Evolutionary conservation across 1,140 invertebrate genomes (phyloP).

Genomic region (Drosophila arawakana): DNA sequence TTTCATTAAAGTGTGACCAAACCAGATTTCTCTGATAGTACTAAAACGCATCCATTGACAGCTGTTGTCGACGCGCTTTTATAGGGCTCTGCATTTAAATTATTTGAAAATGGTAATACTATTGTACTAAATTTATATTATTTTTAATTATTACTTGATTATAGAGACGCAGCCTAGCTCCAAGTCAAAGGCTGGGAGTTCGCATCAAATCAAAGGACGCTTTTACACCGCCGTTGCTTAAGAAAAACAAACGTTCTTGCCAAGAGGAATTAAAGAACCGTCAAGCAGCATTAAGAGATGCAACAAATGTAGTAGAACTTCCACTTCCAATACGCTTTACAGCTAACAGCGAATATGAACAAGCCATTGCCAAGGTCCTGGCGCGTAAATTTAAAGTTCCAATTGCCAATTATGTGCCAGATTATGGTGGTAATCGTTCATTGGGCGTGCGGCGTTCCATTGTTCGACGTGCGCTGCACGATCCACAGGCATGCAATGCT

Average conservation of each 20-base stretch:
- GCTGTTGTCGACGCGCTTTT: slow-evolving; percentile 27
- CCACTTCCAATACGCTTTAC: slow-evolving; percentile 57
- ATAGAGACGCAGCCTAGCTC: slow-evolving; percentile 76
- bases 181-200: slow-evolving; percentile 64
- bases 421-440: slow-evolving; percentile 86
- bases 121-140: neutral
- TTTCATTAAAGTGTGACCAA: slow-evolving; percentile 1
- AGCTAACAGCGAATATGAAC: slow-evolving; percentile 86
- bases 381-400: slow-evolving; percentile 98
- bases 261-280: slow-evolving; percentile 59
- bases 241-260: slow-evolving; percentile 71
- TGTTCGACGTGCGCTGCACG: slow-evolving; percentile 92
- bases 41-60: slow-evolving; percentile 1
- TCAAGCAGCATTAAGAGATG: slow-evolving; percentile 39
- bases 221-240: slow-evolving; percentile 70
- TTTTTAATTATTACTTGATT: neutral
- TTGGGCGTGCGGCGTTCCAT: slow-evolving; percentile 91
- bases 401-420: slow-evolving; percentile 94
- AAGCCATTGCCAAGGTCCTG: slow-evolving; percentile 91
- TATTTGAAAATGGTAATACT: slow-evolving; percentile 55
- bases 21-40: neutral
- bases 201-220: slow-evolving; percentile 41
- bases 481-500: slow-evolving; percentile 97
- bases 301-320: slow-evolving; percentile 30
- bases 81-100: slow-evolving; percentile 18